Evolutionary conservation across 2,888 invertebrate genomes (phyloP).

Genomic region (Pteria penguin): DNA sequence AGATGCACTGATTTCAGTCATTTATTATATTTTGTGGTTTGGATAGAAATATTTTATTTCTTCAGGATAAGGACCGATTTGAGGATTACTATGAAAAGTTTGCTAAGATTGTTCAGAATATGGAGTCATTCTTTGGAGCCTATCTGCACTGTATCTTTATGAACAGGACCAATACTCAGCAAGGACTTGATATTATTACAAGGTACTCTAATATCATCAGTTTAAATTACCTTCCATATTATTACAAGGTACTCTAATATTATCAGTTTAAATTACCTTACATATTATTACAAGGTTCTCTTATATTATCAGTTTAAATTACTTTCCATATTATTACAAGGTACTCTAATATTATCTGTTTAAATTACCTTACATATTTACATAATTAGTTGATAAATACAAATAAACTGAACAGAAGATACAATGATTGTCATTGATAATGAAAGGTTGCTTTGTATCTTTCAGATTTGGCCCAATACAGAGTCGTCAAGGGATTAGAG

Average conservation of each 20-base stretch:
- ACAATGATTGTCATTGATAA: too few relatives aligned
- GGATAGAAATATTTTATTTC: too few relatives aligned
- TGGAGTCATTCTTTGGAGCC: constrained; percentile 77
- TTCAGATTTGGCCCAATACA: constrained; percentile 74
- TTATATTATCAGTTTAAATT: too few relatives aligned
- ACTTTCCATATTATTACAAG: too few relatives aligned
- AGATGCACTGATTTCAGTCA: too few relatives aligned
- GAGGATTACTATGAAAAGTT: constrained; percentile 75
- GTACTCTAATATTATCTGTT: too few relatives aligned
- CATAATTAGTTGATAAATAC: too few relatives aligned
- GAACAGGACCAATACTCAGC: constrained; percentile 76
- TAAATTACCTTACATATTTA: too few relatives aligned
- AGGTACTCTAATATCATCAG: constrained; percentile 61
- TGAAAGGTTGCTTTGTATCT: too few relatives aligned
- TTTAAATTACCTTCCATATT: neutral
- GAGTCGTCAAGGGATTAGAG: constrained; percentile 72
- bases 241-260: neutral
- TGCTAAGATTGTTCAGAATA: constrained; percentile 67
- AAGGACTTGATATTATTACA: constrained; percentile 75
- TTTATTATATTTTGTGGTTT: too few relatives aligned
- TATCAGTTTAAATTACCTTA: neutral
- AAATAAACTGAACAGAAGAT: too few relatives aligned
- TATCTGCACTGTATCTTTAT: constrained; percentile 77
- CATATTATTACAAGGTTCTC: neutral
- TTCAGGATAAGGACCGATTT: constrained; percentile 77